Evolutionary conservation across 2,888 invertebrate genomes (phyloP), one percentile per base, ranked within the genome.

Genomic region (Laothoe populi): DNA sequence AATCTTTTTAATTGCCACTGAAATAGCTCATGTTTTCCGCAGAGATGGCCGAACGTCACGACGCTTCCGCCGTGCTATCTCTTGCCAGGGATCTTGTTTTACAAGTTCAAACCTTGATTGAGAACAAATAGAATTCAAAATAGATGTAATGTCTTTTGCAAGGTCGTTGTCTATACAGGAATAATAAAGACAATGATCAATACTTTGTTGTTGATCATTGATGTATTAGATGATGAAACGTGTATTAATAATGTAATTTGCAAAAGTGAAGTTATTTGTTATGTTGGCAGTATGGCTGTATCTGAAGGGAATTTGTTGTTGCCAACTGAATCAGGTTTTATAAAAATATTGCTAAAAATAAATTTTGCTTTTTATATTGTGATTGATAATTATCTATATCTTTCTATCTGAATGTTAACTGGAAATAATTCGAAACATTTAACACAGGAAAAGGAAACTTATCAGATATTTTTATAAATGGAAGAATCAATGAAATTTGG

Each of bases 31-130:
- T 67, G 61, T 62, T 66, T 58, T 70, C 94, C 94, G 65, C 93
- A 98, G 99, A 99, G 95, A 99, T 99, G 98, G 99, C 99, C 0
- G 99, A 99, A 84, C 94, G 97, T 67, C 99, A 99, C 86, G 96
- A 98, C 82, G 97, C 97, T 2, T 94, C 95, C 69, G 95, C 96
- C 1, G 96, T 99, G 42, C 87, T 99, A 63, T 94, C 95, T 68
- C 93, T 98, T 66, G 97, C 98, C 0, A 94, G 98, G 72, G 97
- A 97, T 75, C 93, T 99, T 67, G 98, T 98, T 8, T 93, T 96
- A 64, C 97, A 98, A 90, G 94, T 99, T 69, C 98, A 98, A 90
- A 96, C 97, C 74, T 93, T 98, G 65, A 98, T 98, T 68, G 98
- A 98, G 87, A 98, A 98, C 90, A 98, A 98, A 93, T 97, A 95